phyloP scores from a whole-genome alignment of 2,113 vertebrate species.

The Grammomys surdaster region DNA sequence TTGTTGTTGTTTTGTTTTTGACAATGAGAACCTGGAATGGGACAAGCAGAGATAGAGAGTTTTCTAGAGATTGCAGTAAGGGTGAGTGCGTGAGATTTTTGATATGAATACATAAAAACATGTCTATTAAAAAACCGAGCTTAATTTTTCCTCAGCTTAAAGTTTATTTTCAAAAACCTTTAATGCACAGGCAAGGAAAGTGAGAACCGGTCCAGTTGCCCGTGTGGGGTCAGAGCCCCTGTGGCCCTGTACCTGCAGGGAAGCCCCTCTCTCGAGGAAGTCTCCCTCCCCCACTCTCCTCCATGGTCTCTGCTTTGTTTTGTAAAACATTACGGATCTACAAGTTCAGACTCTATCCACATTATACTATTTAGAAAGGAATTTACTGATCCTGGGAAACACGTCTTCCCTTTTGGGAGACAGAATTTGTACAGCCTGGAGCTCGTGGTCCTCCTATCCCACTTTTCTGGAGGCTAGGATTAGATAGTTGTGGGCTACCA shows the following conservation, averaged over 20 bases:
- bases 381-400: neutral
- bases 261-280: neutral
- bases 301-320: neutral
- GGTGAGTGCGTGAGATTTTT: neutral
- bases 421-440: neutral
- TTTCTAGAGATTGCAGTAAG: neutral
- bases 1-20: constrained; percentile 48
- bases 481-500: neutral
- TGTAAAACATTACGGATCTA: neutral
- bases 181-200: neutral
- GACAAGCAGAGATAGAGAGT: neutral
- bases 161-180: neutral
- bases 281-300: neutral
- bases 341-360: neutral
- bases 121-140: neutral
- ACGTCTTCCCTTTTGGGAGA: neutral
- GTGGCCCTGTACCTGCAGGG: neutral
- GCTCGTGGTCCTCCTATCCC: too few relatives aligned
- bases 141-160: neutral
- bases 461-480: neutral
- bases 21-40: neutral
- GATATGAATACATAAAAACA: neutral
- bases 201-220: neutral
- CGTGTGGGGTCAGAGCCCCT: neutral
- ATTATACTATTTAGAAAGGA: neutral